Conservation (phyloP, 2,113 vertebrate species). For the Alaudala cheleensis region DNA sequence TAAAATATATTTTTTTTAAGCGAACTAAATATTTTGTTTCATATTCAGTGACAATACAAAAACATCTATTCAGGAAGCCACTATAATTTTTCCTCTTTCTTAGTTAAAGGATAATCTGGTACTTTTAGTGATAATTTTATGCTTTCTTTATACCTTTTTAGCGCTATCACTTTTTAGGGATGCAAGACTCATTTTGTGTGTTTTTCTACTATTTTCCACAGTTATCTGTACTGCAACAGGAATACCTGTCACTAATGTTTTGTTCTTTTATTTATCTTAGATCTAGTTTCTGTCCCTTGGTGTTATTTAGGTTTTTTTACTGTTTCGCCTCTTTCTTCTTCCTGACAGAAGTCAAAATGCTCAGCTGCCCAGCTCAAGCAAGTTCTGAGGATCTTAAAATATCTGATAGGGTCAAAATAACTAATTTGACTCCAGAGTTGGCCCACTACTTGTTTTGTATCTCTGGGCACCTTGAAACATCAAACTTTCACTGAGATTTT, state of each 20-base stretch:
- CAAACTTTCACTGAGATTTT: background rate
- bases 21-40: background rate
- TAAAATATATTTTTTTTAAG: background rate
- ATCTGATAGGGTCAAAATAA: background rate
- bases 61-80: background rate
- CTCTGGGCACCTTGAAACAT: background rate
- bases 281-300: background rate
- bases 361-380: background rate
- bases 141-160: background rate
- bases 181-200: background rate
- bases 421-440: background rate
- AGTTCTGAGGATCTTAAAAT: background rate
- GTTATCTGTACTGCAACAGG: background rate
- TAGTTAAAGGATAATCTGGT: background rate
- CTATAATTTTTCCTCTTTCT: background rate
- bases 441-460: background rate
- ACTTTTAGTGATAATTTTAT: background rate
- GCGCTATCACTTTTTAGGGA: background rate
- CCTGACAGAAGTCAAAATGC: background rate
- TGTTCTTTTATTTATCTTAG: constrained; percentile 7
- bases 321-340: background rate
- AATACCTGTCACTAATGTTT: background rate
- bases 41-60: background rate
- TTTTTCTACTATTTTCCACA: background rate
- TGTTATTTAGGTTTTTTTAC: background rate